These are phyloP conservation scores for Laothoe populi DNA, from an alignment of 2,888 invertebrate genomes.

Conservation along the genomic window DNA sequence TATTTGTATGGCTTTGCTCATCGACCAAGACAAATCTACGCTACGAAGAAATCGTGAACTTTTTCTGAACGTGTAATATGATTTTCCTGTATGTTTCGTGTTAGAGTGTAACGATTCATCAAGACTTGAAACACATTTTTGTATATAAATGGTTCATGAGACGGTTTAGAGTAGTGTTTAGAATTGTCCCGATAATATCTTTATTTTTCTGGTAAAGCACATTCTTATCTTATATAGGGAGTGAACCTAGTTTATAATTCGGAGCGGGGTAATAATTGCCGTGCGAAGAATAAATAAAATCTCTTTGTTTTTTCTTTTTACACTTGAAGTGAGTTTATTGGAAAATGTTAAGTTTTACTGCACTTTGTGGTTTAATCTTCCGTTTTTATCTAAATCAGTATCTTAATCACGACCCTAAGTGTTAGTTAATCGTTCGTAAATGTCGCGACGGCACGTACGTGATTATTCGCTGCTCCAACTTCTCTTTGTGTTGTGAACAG, in stretches of 20 bases:
- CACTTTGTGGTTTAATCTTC: constrained; percentile 4
- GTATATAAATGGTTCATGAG: too few relatives aligned
- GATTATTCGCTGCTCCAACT: constrained; percentile 19
- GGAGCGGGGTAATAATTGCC: too few relatives aligned
- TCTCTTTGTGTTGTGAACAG: not conserved
- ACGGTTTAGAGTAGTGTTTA: too few relatives aligned
- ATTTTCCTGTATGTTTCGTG: constrained; percentile 1
- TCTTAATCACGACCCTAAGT: constrained; percentile 7
- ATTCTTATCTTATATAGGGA: too few relatives aligned
- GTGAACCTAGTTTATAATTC: too few relatives aligned
- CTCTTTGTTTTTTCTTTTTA: constrained; percentile 13
- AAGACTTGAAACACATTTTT: not conserved
- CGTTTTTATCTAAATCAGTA: constrained; percentile 14
- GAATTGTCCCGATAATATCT: too few relatives aligned
- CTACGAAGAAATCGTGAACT: constrained; percentile 11
- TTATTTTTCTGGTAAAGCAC: too few relatives aligned
- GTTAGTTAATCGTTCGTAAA: constrained; percentile 23
- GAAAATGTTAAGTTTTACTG: constrained; percentile 9
- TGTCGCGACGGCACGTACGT: constrained; percentile 21
- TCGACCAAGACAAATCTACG: constrained; percentile 7
- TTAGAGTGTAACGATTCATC: not conserved
- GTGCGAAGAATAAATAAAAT: not conserved
- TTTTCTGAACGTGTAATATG: not conserved
- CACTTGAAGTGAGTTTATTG: constrained; percentile 4
- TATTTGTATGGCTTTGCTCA: constrained; percentile 16